Percentiles rank a stretch among this genome's conserved stretches.
Conservation (phyloP, 2,888 invertebrate species). For the Ctena decussata region DNA sequence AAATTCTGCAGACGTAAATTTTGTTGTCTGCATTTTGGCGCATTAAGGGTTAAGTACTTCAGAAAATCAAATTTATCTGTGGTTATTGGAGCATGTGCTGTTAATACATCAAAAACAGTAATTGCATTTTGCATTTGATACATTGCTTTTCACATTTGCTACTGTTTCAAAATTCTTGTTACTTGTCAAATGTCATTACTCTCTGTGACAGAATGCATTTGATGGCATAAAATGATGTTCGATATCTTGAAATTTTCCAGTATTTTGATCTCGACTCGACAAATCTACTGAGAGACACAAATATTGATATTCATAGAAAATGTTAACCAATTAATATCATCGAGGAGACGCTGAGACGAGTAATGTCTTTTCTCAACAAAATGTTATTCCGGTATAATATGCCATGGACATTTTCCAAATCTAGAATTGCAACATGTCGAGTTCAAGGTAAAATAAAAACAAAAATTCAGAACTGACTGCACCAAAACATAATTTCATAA, state of each 20-base stretch:
- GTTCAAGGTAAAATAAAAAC: too few species aligned
- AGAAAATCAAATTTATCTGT: too few species aligned
- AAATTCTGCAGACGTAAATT: too few species aligned
- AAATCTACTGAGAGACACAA: conserved; percentile 8
- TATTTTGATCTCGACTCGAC: background rate
- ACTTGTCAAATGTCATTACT: background rate
- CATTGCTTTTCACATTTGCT: too few species aligned
- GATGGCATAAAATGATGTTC: background rate
- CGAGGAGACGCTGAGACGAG: background rate
- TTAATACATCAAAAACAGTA: too few species aligned
- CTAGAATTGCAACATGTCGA: background rate
- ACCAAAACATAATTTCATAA: too few species aligned
- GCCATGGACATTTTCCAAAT: background rate
- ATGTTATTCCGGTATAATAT: background rate
- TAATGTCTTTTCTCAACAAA: conserved; percentile 3
- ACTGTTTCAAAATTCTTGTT: too few species aligned
- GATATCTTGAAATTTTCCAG: background rate
- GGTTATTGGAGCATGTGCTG: too few species aligned
- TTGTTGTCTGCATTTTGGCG: too few species aligned
- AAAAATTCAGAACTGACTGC: too few species aligned
- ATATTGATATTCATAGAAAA: conserved; percentile 15
- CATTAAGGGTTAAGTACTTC: too few species aligned
- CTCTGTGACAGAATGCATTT: background rate
- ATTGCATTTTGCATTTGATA: too few species aligned
- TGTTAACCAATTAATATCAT: background rate